These are phyloP conservation scores for Crax fasciolata DNA, from an alignment of 2,797 vertebrate species.

Conservation along the genomic window DNA sequence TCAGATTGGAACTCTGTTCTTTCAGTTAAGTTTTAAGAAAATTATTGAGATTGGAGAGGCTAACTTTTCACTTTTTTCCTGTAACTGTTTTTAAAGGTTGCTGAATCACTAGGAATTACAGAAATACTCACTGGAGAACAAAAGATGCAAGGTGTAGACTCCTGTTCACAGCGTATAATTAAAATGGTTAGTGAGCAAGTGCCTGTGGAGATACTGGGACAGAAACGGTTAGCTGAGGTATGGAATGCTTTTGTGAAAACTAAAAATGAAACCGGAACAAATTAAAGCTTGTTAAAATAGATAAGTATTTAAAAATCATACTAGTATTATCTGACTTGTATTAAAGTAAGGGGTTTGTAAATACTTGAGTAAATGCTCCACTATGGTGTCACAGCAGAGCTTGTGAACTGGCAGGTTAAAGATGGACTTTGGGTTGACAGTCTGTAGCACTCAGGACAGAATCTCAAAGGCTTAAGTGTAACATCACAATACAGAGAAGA, in stretches of 20 bases:
- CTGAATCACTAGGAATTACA: slow-evolving; percentile 90
- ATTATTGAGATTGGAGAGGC: neutral
- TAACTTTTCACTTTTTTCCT: neutral
- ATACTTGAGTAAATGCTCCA: neutral
- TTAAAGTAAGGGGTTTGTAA: neutral
- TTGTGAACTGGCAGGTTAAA: neutral
- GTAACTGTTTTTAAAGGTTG: slow-evolving; percentile 84
- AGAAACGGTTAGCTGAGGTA: slow-evolving; percentile 84
- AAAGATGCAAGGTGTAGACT: slow-evolving; percentile 60
- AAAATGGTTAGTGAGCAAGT: slow-evolving; percentile 5
- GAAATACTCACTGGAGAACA: slow-evolving; percentile 81
- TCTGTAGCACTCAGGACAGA: neutral
- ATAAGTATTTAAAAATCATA: neutral
- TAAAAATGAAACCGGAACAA: neutral
- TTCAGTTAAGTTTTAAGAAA: neutral
- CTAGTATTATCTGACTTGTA: neutral
- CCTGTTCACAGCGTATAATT: slow-evolving; percentile 39
- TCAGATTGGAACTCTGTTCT: neutral
- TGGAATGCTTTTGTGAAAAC: slow-evolving; percentile 20
- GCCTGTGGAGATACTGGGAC: slow-evolving; percentile 58
- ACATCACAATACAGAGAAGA: neutral
- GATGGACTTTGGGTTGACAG: neutral
- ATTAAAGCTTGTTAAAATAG: neutral
- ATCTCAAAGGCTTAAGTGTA: neutral
- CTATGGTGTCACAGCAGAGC: neutral